Base-by-base conservation (phyloP, 2,113 vertebrate species). In the Albula glossodonta region DNA sequence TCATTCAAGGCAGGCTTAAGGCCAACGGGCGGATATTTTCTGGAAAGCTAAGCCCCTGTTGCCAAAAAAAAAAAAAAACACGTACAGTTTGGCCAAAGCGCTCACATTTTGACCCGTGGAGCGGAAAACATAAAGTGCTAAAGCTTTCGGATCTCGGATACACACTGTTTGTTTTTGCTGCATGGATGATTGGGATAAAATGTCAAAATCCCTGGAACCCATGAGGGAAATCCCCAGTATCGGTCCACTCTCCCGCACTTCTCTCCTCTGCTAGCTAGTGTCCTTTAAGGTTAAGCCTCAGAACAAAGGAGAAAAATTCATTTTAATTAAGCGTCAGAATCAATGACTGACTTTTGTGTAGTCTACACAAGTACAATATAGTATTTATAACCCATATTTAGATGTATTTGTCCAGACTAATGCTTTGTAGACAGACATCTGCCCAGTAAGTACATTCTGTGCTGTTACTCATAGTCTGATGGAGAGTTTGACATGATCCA, bases 11-110 rank as follows among this genome's bases (percentile, higher is more conserved):
- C 83, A 84, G 87, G 83, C 63, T 9, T 74, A 0, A n/a, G n/a
- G 70, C 70, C 22, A 74, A 74, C 52, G 22, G 78, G 51, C 79
- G 60, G 86, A 86, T 86, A 56, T 48, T 84, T 85, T 83, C 84
- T 84, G 83, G 51, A 81, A 83, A 85, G 86, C 88, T 90, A 85
- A 89, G 81, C 78, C 83, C 10, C 31, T 81, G 9, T 86, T 86
- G 81, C 91, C 87, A 88, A 87, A 91, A 82, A 80, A 52, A 81
- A 70, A 41, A 41, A 41, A 41, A 41, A 41, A 41, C 31, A 41
- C 31, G n/a, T 25, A 81, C 49, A 74, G 25, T 50, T 77, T 51
- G 86, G 83, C 82, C 79, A 82, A 66, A 86, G 80, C 22, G 82
- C 53, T 83, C 78, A 19, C 12, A 31, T 89, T 22, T 89, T 89